These are phyloP conservation scores for Myioborus melanocephalus DNA, from an alignment of 2,797 vertebrate species.

Conservation along the genomic window DNA sequence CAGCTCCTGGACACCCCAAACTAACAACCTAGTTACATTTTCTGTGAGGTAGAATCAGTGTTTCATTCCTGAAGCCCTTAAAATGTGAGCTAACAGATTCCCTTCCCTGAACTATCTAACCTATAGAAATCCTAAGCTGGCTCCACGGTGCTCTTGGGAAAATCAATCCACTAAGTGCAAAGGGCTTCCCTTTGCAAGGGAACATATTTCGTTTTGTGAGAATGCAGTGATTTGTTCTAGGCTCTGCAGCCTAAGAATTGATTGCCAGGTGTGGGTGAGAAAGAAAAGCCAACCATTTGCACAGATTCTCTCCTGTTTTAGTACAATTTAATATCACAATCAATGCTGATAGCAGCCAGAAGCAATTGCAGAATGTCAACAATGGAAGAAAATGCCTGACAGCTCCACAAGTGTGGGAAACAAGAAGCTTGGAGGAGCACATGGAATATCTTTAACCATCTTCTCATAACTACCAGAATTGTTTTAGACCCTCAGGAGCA, in stretches of 20 bases:
- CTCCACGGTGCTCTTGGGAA: neutral
- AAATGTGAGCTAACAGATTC: neutral
- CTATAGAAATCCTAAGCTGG: neutral
- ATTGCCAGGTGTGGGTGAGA: neutral
- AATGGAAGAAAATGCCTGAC: neutral
- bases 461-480: neutral
- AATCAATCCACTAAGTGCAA: neutral
- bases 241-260: neutral
- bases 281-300: neutral
- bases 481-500: neutral
- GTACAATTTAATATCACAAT: neutral
- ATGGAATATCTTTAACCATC: neutral
- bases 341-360: neutral
- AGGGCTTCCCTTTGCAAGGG: neutral
- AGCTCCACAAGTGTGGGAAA: neutral
- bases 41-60: neutral
- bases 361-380: neutral
- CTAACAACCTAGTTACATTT: neutral
- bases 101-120: neutral
- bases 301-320: neutral
- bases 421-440: neutral
- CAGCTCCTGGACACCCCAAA: neutral
- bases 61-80: neutral
- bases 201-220: neutral
- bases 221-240: neutral